Conservation (phyloP, 2,113 vertebrate genomes). For the Plecturocebus donacophilus region DNA sequence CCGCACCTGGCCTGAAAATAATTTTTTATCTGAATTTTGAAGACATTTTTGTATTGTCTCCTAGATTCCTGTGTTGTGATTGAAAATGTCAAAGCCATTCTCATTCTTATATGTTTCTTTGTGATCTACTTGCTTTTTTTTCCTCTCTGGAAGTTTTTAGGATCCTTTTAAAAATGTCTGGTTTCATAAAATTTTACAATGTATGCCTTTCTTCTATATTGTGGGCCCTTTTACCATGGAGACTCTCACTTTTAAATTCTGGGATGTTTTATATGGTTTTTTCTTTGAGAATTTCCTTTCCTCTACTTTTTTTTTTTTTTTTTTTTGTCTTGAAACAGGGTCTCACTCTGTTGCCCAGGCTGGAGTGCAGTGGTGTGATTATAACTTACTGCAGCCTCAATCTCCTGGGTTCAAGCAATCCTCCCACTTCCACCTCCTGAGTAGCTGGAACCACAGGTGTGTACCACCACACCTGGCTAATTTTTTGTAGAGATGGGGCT, state of each 20-base stretch:
- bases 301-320: too few relatives aligned
- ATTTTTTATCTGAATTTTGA: background rate
- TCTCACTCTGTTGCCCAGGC: too few relatives aligned
- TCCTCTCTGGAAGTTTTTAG: background rate
- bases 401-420: too few relatives aligned
- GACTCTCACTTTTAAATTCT: background rate
- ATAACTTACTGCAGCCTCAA: too few relatives aligned
- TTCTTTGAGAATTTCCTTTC: background rate
- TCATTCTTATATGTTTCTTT: background rate
- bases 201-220: background rate
- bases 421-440: too few relatives aligned
- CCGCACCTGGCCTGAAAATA: background rate
- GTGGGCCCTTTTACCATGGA: background rate
- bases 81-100: background rate
- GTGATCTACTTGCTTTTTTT: background rate
- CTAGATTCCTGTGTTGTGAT: background rate
- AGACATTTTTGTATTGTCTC: background rate
- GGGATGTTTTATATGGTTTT: background rate
- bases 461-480: too few relatives aligned
- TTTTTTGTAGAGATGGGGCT: too few relatives aligned
- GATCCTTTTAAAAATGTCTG: background rate
- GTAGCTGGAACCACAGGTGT: too few relatives aligned
- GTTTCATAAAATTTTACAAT: background rate
- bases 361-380: too few relatives aligned
- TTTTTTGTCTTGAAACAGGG: too few relatives aligned